A percentile compares a stretch with the other conserved stretches of the same genome.
phyloP scores from a whole-genome alignment of 2,113 vertebrate species.

The Zootoca vivipara region DNA sequence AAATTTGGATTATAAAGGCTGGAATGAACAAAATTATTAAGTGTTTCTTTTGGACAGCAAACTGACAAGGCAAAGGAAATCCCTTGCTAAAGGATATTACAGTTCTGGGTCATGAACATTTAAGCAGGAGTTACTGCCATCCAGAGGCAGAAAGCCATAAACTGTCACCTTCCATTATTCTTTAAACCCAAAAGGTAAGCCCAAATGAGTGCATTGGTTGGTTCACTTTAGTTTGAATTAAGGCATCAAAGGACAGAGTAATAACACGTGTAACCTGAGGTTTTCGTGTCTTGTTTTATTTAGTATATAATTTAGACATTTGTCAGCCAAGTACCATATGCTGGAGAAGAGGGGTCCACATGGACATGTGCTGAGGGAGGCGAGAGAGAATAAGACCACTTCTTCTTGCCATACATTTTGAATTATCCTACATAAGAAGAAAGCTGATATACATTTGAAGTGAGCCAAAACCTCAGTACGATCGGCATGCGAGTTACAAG shows the following conservation, averaged over 20 bases:
- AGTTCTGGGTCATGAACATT: constrained; percentile 60
- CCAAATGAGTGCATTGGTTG: constrained; percentile 41
- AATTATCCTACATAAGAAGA: not conserved
- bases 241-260: constrained; percentile 42
- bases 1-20: constrained; percentile 48
- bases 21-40: constrained; percentile 53
- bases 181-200: constrained; percentile 42
- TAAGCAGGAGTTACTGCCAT: constrained; percentile 76
- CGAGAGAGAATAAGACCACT: not conserved
- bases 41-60: constrained; percentile 66
- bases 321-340: constrained; percentile 17
- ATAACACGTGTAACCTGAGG: constrained; percentile 6
- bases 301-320: constrained; percentile 24
- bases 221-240: constrained; percentile 37
- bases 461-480: not conserved
- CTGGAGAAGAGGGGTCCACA: not conserved
- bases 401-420: not conserved
- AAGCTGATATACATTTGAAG: not conserved
- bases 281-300: constrained; percentile 22
- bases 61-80: constrained; percentile 68
- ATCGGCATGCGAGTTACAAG: not conserved
- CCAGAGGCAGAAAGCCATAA: constrained; percentile 75
- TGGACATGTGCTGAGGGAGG: not conserved
- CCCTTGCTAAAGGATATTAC: constrained; percentile 54
- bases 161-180: constrained; percentile 46